Evolutionary conservation across 1,140 invertebrate species (phyloP).

Genomic region (Chrysomallon squamiferum): DNA sequence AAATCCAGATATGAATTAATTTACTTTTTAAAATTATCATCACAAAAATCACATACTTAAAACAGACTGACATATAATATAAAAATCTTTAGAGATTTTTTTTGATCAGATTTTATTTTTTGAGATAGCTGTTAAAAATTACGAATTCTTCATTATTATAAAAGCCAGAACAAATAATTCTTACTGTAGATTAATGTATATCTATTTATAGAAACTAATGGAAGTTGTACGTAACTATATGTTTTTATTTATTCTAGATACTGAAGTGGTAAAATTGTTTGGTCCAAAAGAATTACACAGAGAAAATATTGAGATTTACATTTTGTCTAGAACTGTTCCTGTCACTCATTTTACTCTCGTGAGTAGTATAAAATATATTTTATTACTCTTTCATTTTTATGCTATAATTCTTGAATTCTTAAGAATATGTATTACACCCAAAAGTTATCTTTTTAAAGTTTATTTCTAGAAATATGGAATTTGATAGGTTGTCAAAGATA

Average conservation of each 20-base stretch:
- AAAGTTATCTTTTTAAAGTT: background rate
- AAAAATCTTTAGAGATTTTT: no score
- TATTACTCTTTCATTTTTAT: background rate
- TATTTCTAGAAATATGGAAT: background rate
- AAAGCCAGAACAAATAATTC: no score
- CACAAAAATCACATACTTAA: no score
- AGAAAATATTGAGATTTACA: slow-evolving; percentile 4
- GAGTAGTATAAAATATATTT: background rate
- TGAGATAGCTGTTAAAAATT: background rate
- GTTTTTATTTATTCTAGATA: no score
- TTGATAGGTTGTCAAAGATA: background rate
- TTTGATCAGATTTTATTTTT: background rate
- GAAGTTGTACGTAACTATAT: no score
- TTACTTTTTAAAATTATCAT: no score
- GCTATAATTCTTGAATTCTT: background rate
- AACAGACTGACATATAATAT: no score
- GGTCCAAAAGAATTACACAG: background rate
- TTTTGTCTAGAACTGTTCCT: background rate
- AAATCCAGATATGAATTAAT: no score
- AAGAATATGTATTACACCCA: background rate
- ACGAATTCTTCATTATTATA: no score
- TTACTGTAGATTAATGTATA: no score
- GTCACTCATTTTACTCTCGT: background rate
- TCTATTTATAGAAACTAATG: no score
- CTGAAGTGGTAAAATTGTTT: background rate